Base-by-base conservation (phyloP, 92 coral and sea anemone genomes). In the Porites evermanni region DNA sequence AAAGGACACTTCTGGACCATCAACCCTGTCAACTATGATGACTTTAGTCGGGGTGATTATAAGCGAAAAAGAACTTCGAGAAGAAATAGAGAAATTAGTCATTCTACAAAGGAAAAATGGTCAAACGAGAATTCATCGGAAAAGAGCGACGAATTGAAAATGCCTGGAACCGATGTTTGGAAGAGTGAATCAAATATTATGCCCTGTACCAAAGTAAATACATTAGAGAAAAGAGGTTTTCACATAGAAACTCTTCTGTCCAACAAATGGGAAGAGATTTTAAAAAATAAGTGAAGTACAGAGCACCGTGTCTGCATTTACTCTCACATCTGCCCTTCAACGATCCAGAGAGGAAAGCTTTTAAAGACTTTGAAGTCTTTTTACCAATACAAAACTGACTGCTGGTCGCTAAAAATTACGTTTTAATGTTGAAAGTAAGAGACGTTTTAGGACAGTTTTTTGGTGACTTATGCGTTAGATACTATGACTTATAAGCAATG, bases 1-100 rank as follows among this genome's bases (percentile, higher is more conserved):
- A 94, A 94, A 77, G 98, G 98, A 19, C 98, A 94, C 84, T 94
- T 94, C 86, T 94, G 98, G 98, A 93, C 98, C 17, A 94, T 94
- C 64, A 94, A 93, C 77, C 98, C 98, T 0, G 29, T 73, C 7
- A 91, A 94, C 78, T 94, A 91, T 50, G 97, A 94, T 60, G 97
- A 94, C 83, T 94, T 94, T 73, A 93, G 94, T 59, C 82, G 88
- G 61, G 97, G 97, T 16, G 94, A 91, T 53, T 91, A 91, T 74
- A 81, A 94, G 66, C 70, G 97, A 9, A 92, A 93, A 70, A 53
- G 92, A 52, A 88, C 90, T 9, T 26, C 81, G 59, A 84, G 82
- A 75, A 53, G 69, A 76, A 65, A 75, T 32, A 53, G 69, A 47
- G 63, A 71, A 20, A 19, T 38, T 38, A 38, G 6, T 4, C 47